Evolutionary conservation across 1,140 invertebrate genomes (phyloP).

Genomic region (Trichomalopsis sarcophagae): DNA sequence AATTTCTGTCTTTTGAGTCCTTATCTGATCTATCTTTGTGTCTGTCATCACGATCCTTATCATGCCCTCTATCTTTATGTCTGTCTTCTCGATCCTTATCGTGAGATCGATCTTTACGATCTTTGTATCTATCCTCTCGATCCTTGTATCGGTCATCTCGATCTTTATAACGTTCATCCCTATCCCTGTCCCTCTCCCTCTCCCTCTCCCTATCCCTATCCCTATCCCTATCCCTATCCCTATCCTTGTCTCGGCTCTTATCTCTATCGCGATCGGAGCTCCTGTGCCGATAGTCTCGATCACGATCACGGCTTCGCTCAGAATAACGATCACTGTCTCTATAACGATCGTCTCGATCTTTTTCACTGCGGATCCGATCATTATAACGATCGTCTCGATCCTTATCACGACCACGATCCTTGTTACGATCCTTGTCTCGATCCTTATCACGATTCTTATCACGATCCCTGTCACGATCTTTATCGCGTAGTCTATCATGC

Average conservation of each 20-base stretch:
- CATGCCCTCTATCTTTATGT: constrained; percentile 17
- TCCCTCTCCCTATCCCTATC: constrained; percentile 33
- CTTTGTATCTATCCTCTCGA: constrained; percentile 35
- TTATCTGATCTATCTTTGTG: not conserved
- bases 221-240: constrained; percentile 41
- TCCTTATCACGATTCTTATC: constrained; percentile 15
- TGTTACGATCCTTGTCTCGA: constrained; percentile 35
- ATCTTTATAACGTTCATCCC: constrained; percentile 43
- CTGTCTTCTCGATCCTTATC: constrained; percentile 30
- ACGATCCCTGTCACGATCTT: constrained; percentile 13
- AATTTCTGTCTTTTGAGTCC: constrained; percentile 18
- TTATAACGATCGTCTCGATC: constrained; percentile 38
- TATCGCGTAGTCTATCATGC: constrained; percentile 4
- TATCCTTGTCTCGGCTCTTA: constrained; percentile 38
- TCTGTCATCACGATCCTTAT: constrained; percentile 16
- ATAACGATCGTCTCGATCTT: constrained; percentile 38
- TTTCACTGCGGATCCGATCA: constrained; percentile 29
- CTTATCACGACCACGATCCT: constrained; percentile 43
- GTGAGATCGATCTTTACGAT: constrained; percentile 34
- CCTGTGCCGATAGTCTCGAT: constrained; percentile 23
- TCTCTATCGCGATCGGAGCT: constrained; percentile 32
- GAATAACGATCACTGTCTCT: constrained; percentile 41
- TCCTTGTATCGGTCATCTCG: constrained; percentile 41
- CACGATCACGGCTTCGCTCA: constrained; percentile 25
- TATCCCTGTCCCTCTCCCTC: constrained; percentile 25